Conservation (phyloP, 2,888 invertebrate species). For the Diarsia dahlii region DNA sequence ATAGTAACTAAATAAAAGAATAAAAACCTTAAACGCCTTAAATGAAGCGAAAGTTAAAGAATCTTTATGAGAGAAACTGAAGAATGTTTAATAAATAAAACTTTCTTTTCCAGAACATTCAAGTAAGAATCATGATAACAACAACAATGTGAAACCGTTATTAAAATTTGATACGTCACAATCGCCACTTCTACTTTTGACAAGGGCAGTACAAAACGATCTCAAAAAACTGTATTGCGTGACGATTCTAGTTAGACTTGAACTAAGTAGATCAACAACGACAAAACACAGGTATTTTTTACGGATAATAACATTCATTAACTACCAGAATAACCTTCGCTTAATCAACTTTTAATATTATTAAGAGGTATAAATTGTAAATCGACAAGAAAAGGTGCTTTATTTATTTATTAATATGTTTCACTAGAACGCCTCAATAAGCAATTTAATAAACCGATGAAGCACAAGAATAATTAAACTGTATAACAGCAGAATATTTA, state of each 20-base stretch:
- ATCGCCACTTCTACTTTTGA: not conserved
- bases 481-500: too few relatives aligned
- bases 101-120: not conserved
- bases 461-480: too few relatives aligned
- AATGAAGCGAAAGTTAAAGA: conserved; percentile 14
- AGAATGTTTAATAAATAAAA: not conserved
- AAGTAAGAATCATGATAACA: conserved; percentile 2
- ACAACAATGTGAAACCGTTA: not conserved
- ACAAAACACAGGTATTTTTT: not conserved
- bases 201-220: conserved; percentile 4
- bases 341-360: conserved; percentile 8
- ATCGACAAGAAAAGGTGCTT: not conserved
- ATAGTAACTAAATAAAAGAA: not conserved
- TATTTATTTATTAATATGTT: not conserved
- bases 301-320: not conserved
- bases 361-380: not conserved
- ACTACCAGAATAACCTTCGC: conserved; percentile 26
- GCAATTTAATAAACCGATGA: too few relatives aligned
- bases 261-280: conserved; percentile 25
- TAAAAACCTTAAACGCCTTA: not conserved
- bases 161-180: not conserved
- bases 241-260: conserved; percentile 26
- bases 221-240: conserved; percentile 30
- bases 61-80: conserved; percentile 24
- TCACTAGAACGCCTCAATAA: too few relatives aligned